Percentiles rank a stretch among this genome's conserved stretches.
Evolutionary conservation across 2,113 vertebrate species (phyloP).

Genomic region (Indicator indicator): DNA sequence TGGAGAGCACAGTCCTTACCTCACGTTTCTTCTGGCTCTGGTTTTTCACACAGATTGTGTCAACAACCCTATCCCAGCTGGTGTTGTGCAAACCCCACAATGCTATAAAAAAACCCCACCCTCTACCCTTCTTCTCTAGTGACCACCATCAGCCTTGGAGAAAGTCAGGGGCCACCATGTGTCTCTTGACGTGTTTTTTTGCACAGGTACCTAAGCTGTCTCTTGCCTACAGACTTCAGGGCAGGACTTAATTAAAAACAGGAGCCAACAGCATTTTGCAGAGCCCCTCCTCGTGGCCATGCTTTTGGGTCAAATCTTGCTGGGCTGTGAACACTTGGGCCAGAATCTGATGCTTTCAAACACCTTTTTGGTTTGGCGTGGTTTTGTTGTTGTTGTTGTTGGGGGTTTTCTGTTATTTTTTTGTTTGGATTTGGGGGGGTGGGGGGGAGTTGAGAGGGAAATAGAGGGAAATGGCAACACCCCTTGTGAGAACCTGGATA

Average conservation of each 20-base stretch:
- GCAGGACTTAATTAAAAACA: background rate
- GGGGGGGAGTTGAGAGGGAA: background rate
- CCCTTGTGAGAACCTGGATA: background rate
- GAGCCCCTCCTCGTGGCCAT: background rate
- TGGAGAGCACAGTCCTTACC: background rate
- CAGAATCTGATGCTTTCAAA: background rate
- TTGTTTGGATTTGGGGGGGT: no score
- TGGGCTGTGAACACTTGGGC: background rate
- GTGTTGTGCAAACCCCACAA: background rate
- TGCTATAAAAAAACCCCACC: rapidly evolving
- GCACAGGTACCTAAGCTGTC: background rate
- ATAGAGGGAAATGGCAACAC: background rate
- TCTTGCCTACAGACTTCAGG: background rate
- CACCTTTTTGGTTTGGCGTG: background rate
- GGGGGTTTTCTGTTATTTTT: no score
- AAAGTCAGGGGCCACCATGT: background rate
- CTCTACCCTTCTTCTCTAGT: background rate
- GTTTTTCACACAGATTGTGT: background rate
- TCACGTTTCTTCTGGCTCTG: background rate
- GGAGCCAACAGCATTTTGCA: background rate
- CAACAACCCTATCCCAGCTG: background rate
- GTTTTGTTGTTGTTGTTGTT: no score
- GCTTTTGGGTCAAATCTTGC: background rate
- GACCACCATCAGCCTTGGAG: background rate
- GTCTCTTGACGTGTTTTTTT: background rate